These are phyloP conservation scores for Cacatua alba DNA, from an alignment of 2,113 vertebrate genomes.

Conservation along the genomic window DNA sequence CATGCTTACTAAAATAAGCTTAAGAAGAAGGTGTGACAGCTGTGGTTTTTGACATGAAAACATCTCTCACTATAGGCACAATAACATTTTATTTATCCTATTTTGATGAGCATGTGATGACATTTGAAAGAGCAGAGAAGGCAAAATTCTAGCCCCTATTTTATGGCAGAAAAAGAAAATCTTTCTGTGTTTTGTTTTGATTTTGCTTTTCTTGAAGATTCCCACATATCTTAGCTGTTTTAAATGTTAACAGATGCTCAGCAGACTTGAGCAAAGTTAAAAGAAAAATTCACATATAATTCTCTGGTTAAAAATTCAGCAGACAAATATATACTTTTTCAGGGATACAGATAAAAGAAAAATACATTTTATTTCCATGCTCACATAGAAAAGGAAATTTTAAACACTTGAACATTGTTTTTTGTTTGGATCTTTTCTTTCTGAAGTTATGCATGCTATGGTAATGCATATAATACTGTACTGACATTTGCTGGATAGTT, in stretches of 20 bases:
- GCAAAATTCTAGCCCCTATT: neutral
- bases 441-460: neutral
- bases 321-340: neutral
- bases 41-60: conserved; percentile 27
- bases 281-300: neutral
- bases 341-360: neutral
- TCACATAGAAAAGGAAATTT: neutral
- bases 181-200: neutral
- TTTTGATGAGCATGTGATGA: conserved; percentile 21
- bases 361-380: neutral
- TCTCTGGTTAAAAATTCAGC: neutral
- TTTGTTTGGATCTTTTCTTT: neutral
- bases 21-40: neutral
- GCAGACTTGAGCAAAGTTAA: neutral
- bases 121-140: neutral
- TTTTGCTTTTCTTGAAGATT: conserved; percentile 1
- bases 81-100: conserved; percentile 18
- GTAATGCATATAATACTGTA: neutral
- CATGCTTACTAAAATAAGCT: neutral
- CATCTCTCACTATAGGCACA: neutral
- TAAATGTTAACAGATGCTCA: conserved; percentile 38
- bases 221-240: neutral
- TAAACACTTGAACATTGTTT: neutral
- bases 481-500: neutral
- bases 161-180: neutral